Percentiles rank a stretch among this genome's conserved stretches.
Evolutionary conservation across 2,797 vertebrate species (phyloP).

Genomic region (Ambastaia sidthimunki): DNA sequence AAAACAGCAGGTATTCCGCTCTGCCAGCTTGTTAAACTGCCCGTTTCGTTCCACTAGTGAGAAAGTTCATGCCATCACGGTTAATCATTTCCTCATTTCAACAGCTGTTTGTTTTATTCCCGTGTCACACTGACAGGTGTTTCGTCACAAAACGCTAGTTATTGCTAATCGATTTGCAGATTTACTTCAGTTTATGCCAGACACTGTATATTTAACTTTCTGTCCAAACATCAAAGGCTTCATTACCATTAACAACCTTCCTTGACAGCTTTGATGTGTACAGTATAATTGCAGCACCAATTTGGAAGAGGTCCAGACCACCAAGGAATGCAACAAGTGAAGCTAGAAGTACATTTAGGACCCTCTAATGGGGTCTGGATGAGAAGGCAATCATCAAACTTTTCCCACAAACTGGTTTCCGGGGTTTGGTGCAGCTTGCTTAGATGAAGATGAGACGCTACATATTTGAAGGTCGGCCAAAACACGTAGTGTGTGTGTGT

Average conservation of each 20-base stretch:
- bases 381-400: constrained; percentile 14
- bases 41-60: not conserved
- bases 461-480: constrained; percentile 44
- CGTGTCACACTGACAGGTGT: constrained; percentile 31
- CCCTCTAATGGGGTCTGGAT: constrained; percentile 19
- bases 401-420: constrained; percentile 43
- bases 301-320: constrained; percentile 58
- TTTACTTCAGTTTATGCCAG: constrained; percentile 61
- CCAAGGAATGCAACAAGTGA: constrained; percentile 24
- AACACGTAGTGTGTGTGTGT: constrained; percentile 8
- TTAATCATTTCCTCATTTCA: not conserved
- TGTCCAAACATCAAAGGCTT: constrained; percentile 48
- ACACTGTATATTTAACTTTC: constrained; percentile 58
- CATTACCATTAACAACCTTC: constrained; percentile 58
- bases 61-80: not conserved
- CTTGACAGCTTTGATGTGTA: constrained; percentile 63
- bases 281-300: constrained; percentile 66
- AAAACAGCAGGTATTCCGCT: constrained; percentile 17
- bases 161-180: not conserved
- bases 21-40: not conserved
- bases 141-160: constrained; percentile 13
- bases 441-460: constrained; percentile 27
- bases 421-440: constrained; percentile 25
- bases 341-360: constrained; percentile 23
- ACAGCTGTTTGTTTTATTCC: constrained; percentile 26